A percentile compares a stretch with the other conserved stretches of the same genome.
Evolutionary conservation across 2,113 vertebrate genomes (phyloP).

Genomic region (Chinchilla lanigera): DNA sequence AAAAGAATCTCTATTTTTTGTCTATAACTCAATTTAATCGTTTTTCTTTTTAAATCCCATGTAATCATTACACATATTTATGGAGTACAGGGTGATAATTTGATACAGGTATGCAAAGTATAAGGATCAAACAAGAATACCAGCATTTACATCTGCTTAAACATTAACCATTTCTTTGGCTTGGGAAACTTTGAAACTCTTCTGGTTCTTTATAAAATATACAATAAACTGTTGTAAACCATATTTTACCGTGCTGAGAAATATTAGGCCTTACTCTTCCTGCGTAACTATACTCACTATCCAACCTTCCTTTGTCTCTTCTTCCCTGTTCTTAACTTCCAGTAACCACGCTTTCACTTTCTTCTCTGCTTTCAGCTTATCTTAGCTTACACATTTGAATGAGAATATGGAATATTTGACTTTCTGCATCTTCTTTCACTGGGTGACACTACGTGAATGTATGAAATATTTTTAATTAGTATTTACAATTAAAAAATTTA

Average conservation of each 20-base stretch:
- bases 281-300: too few relatives aligned
- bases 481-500: not conserved
- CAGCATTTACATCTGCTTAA: not conserved
- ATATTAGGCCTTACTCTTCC: not conserved
- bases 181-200: not conserved
- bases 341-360: not conserved
- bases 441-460: not conserved
- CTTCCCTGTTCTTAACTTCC: not conserved
- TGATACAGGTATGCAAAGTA: not conserved
- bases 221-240: not conserved
- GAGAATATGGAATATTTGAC: not conserved
- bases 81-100: not conserved
- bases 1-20: not conserved
- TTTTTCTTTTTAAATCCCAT: not conserved
- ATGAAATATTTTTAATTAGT: not conserved
- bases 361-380: not conserved
- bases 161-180: not conserved
- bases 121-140: not conserved
- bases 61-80: not conserved
- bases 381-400: not conserved
- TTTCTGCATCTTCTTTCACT: not conserved
- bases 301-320: not conserved
- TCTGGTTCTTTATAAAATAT: not conserved
- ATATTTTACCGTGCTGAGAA: not conserved
- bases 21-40: not conserved